Base-by-base conservation (phyloP, 1,140 invertebrate genomes). In the Babylonia areolata region DNA sequence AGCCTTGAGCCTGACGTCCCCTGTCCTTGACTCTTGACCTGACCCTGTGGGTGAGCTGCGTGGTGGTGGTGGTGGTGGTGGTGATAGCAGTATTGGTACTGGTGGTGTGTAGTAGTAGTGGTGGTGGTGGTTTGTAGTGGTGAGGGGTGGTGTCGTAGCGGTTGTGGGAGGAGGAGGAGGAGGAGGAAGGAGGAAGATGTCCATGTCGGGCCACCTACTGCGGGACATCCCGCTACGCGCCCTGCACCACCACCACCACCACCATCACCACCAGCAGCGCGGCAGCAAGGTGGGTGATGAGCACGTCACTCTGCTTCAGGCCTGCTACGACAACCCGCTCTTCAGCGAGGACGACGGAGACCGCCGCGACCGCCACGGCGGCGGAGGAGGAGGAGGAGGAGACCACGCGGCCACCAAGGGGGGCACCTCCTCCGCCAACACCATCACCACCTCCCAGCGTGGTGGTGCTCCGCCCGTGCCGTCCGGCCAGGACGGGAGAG, bases 261-360 rank as follows among this genome's bases (percentile, higher is more conserved):
- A 51, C 46, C 46, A 51, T 20, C 46, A 51, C 46, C 46, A 51
- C 46, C 6, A 64, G 17, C 58, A 64, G 17, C 58, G 28, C 12
- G 5, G 58, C 58, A 81, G 84, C 39, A 87, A 87, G 35, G 75
- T 87, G 69, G 89, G 86, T 90, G 90, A 91, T 81, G 28, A 23
- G 51, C 88, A 85, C 88, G 87, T 91, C 37, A 91, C 86, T 90
- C 88, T 92, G 88, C 89, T 91, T 46, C 90, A 92, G 90, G 91
- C 91, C 28, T 92, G 91, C 84, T 92, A 91, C 81, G 91, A 92
- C 86, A 92, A 92, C 86, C 89, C 91, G 35, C 86, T 92, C 85
- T 92, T 91, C 79, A 84, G 87, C 86, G 89, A 91, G 81, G 87
- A 90, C 20, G 88, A 89, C 81, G 88, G 73, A 39, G 86, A 81